Evolutionary conservation across 2,888 invertebrate genomes (phyloP), one percentile per base, ranked within the genome.

Genomic region (Gymnocheta viridis): DNA sequence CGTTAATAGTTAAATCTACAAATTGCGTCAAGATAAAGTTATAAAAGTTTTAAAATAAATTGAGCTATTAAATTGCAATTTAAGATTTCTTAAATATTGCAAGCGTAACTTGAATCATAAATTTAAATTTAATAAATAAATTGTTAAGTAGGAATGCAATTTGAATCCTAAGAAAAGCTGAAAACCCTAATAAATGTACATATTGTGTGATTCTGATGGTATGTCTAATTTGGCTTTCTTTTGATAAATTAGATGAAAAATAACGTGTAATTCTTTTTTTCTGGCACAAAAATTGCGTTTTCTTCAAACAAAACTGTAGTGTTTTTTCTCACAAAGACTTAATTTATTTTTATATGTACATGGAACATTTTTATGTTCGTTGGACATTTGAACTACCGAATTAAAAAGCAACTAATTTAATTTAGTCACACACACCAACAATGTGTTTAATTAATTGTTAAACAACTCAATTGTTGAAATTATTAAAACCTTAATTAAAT

Each of bases 401-500:
- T 60, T 77, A 38, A 47, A 44, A 29, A 60, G 17, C 47, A 29
- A 58, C n/a, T 58, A 58, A 64, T 79, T 64, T 56, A 56, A 35
- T 70, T 64, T 64, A 64, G 54, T 47, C 72, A 67, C 58, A 58
- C 51, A 38, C 32, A 7, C 32, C 32, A 72, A 77, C 77, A 49
- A 58, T 51, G 66, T 51, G 10, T 35, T 78, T 78, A 73, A 82
- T 82, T 79, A 64, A 79, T 74, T 79, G 79, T 79, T 79, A 79
- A 82, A 79, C 74, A 79, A 82, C 79, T 82, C 69, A 82, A 82
- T 82, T 82, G 82, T 24, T 32, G 78, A 62, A 64, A 62, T 82
- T 79, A 82, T 74, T 64, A 79, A 79, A 73, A 78, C 73, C 62
- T 78, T 78, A 82, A 82, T 82, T 82, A 78, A 78, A 82, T 78